Evolutionary conservation across 2,113 vertebrate genomes (phyloP), one percentile per base, ranked within the genome.

Genomic region (Hyperoodon ampullatus): DNA sequence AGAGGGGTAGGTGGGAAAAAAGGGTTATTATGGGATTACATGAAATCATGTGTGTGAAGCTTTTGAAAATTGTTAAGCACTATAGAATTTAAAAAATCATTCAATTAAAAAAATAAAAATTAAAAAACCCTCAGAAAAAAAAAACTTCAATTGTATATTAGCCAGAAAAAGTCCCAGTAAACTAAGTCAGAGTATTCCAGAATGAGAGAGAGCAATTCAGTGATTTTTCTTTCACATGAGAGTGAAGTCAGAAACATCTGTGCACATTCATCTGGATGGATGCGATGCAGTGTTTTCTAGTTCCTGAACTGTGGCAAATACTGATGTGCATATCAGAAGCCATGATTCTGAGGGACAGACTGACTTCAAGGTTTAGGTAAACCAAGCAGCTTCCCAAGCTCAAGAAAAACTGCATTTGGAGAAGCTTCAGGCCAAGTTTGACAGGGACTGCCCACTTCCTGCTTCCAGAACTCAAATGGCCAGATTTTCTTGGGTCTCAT

Each of bases 221-320:
- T 78, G 74, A 71, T 77, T 39, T 75, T 53, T 96, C 95, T 96
- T 97, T 60, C 77, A 75, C 33, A 33, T 50, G 63, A 97, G 53
- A 89, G 55, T 85, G 71, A 97, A 95, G 78, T 96, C 82, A 89
- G 84, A 94, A 97, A 96, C 86, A 97, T 93, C 94, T 96, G 77
- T 85, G 65, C 12, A 53, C 44, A 86, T 94, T 95, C 81, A 93
- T 95, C 66, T 89, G 82, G 71, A 92, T 58, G 83, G 63, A 90
- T 58, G 85, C 8, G 63, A 90, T 50, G 85, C 10, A 90, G 74
- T 90, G 55, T 77, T 93, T 96, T 65, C 44, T 61, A 60, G 61
- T 85, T 93, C 90, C 95, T 94, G 95, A 63, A 53, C 50, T 39
- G 65, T 71, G 75, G 81, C 93, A 85, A 97, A 55, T 16, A 88